These are phyloP conservation scores for Cossypha caffra DNA, from an alignment of 2,797 vertebrate genomes.

Conservation along the genomic window DNA sequence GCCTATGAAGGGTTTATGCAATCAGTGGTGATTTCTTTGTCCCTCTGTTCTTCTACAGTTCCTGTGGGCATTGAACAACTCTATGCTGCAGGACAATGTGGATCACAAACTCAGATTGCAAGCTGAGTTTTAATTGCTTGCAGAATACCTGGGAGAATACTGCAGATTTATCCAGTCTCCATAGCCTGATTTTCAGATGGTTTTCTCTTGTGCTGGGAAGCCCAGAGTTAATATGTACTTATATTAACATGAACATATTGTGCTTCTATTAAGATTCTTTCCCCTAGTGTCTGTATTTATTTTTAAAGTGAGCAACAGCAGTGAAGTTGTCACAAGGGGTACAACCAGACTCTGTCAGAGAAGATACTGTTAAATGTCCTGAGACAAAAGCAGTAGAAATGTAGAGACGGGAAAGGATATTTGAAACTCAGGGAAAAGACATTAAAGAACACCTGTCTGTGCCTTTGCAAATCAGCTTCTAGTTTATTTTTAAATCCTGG, in stretches of 20 bases:
- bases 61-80: not conserved
- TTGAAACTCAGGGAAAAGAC: not conserved
- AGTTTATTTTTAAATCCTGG: not conserved
- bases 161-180: not conserved
- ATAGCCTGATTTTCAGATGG: not conserved
- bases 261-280: constrained; percentile 14
- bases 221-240: not conserved
- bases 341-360: not conserved
- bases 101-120: not conserved
- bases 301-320: not conserved
- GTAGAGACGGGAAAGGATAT: not conserved
- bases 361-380: not conserved
- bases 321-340: not conserved
- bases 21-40: not conserved
- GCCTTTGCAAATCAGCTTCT: not conserved
- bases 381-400: not conserved
- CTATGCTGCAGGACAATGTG: not conserved
- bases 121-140: not conserved
- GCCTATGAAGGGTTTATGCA: not conserved
- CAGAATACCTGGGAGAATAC: not conserved
- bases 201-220: not conserved
- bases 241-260: not conserved
- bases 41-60: not conserved
- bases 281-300: not conserved
- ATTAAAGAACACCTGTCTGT: not conserved